Conservation (phyloP, 2,797 vertebrate genomes). For the Bryconaethiops microstoma region DNA sequence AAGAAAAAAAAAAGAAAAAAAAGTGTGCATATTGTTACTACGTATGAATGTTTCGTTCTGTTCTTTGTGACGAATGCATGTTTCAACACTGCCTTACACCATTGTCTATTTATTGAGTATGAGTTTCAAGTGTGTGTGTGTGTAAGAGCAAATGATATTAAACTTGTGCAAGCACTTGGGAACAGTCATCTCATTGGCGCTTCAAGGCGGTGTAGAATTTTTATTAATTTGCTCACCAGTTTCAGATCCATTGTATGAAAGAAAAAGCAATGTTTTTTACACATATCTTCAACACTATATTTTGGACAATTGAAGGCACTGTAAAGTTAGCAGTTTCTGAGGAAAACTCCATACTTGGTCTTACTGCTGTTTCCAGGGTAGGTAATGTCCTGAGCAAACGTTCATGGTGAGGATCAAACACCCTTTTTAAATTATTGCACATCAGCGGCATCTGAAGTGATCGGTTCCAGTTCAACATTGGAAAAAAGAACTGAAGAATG, state of each 20-base stretch:
- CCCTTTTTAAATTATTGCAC: constrained; percentile 36
- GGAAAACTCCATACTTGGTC: constrained; percentile 17
- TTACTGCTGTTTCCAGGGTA: constrained; percentile 41
- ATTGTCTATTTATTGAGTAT: constrained; percentile 92
- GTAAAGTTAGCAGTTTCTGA: constrained; percentile 23
- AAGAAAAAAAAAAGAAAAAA: constrained; percentile 68
- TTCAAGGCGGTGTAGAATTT: constrained; percentile 37
- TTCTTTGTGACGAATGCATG: constrained; percentile 86
- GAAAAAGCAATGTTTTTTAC: neutral
- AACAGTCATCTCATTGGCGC: constrained; percentile 50
- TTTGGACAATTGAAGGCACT: constrained; percentile 40
- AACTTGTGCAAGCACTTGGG: constrained; percentile 55
- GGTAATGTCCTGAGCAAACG: constrained; percentile 9
- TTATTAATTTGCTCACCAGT: neutral
- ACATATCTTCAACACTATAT: constrained; percentile 1
- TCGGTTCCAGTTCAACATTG: constrained; percentile 14
- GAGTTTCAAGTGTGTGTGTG: constrained; percentile 75
- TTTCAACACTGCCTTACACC: constrained; percentile 92
- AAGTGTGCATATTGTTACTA: constrained; percentile 86
- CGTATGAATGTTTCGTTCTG: constrained; percentile 73
- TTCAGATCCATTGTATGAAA: constrained; percentile 3
- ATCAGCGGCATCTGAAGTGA: constrained; percentile 2
- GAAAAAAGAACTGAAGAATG: constrained; percentile 1
- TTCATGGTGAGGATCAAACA: constrained; percentile 5
- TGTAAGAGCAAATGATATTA: constrained; percentile 54